These are phyloP conservation scores for Idaea biselata DNA, from an alignment of 2,888 invertebrate species.

Conservation along the genomic window DNA sequence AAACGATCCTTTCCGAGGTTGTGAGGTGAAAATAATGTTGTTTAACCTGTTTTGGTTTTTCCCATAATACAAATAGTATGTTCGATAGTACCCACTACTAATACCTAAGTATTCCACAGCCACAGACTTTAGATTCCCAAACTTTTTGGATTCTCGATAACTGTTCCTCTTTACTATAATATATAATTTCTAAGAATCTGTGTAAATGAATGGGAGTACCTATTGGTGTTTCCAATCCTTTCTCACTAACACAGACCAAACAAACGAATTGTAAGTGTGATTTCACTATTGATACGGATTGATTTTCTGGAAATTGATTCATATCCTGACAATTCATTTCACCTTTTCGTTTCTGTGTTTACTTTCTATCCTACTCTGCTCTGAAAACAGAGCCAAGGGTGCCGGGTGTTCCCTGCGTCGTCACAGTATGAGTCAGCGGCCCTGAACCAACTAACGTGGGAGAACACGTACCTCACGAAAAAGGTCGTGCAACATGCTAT, in stretches of 20 bases:
- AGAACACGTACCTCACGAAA: constrained; percentile 40
- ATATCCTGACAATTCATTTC: background rate
- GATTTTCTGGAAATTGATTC: background rate
- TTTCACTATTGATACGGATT: background rate
- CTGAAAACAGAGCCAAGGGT: constrained; percentile 47
- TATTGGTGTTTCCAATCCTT: background rate
- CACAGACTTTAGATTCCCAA: background rate
- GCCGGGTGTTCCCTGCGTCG: constrained; percentile 68
- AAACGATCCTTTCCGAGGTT: no score
- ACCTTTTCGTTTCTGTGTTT: background rate
- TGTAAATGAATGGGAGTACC: background rate
- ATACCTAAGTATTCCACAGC: background rate
- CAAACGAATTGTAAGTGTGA: background rate
- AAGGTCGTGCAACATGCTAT: constrained; percentile 42
- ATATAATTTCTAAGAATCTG: no score
- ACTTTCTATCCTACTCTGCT: background rate
- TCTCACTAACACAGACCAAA: background rate
- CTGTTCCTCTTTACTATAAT: background rate
- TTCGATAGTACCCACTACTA: background rate
- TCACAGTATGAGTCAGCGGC: constrained; percentile 56
- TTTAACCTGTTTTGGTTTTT: background rate
- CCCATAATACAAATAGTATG: background rate
- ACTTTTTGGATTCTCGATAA: background rate
- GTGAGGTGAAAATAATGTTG: background rate
- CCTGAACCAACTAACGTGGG: constrained; percentile 62